Evolutionary conservation across 2,888 invertebrate species (phyloP), one percentile per base, ranked within the genome.

Genomic region (Pseudeuparius sepicola): DNA sequence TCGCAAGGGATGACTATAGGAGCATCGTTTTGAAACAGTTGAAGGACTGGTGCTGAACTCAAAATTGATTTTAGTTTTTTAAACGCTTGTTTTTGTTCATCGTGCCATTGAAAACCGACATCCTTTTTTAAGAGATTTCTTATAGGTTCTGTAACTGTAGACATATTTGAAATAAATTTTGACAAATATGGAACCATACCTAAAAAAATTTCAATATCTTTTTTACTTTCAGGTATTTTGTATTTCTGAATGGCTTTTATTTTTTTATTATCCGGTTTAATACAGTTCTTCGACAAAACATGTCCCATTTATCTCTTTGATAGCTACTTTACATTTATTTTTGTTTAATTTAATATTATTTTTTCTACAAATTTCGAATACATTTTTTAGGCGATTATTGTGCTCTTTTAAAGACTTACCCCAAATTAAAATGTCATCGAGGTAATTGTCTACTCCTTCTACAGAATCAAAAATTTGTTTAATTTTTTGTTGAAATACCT

Each of bases 151-250:
- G 44, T 47, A 12, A 35, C n/a, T 14, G 36, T 24, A 6, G 49
- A 41, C 10, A 49, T 33, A 34, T 51, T 47, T 9, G 33, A 38
- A 14, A 49, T 42, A 34, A 41, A 43, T 37, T 42, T 46, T 12
- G 23, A 18, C 14, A 28, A 6, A 33, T 49, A 50, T 6, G 34
- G 45, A 10, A 48, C 14, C 44, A 48, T 42, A 6, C 43, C 48
- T 23, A 47, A 32, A 13, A 30, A 16, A 11, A 14, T 20, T 14
- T 15, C 15, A 15, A 4, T 15, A n/a, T 27, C 24, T 24, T 11
- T 24, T 24, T 24, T 24, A 12, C 33, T 39, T 39, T 31, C 33
- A 4, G 42, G 47, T 31, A 28, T 30, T 24, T 40, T 18, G 30
- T 46, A 30, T 23, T 39, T 31, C 24, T 25, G 10, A 28, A 47